Percentiles rank a stretch among this genome's conserved stretches.
Evolutionary conservation across 2,113 vertebrate genomes (phyloP).

Genomic region (Rhagologus leucostigma): DNA sequence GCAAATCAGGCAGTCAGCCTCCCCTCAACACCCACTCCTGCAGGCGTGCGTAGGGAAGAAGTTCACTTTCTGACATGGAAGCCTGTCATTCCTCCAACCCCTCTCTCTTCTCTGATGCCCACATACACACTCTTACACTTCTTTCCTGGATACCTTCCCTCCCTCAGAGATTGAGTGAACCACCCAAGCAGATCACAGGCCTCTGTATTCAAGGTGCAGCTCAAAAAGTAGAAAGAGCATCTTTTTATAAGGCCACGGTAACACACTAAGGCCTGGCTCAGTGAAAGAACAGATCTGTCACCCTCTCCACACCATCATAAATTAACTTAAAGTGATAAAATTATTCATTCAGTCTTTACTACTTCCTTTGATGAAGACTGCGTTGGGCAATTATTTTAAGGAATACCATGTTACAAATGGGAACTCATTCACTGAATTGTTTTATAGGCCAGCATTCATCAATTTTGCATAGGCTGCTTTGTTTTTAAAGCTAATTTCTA

Average conservation of each 20-base stretch:
- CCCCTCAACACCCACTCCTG: background rate
- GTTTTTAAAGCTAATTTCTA: constrained; percentile 19
- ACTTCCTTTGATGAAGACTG: background rate
- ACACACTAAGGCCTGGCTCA: background rate
- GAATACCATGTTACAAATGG: background rate
- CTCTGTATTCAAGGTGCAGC: background rate
- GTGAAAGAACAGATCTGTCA: background rate
- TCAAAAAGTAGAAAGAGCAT: background rate
- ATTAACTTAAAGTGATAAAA: background rate
- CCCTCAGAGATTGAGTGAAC: background rate
- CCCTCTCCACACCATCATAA: background rate
- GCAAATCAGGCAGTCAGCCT: constrained; percentile 30
- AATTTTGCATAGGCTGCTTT: constrained; percentile 25
- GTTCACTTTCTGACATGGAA: constrained; percentile 42
- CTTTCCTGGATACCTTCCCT: background rate
- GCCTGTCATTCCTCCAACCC: constrained; percentile 21
- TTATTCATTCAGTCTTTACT: constrained; percentile 15
- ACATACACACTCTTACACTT: background rate
- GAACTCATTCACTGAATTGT: background rate
- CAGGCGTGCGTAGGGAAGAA: background rate
- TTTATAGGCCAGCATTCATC: background rate
- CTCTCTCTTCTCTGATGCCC: background rate
- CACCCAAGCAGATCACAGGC: background rate
- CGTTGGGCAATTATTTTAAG: background rate
- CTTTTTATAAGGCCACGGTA: background rate